Evolutionary conservation across 1,140 invertebrate genomes (phyloP), one percentile per base, ranked within the genome.

Genomic region (Nymphalis io): DNA sequence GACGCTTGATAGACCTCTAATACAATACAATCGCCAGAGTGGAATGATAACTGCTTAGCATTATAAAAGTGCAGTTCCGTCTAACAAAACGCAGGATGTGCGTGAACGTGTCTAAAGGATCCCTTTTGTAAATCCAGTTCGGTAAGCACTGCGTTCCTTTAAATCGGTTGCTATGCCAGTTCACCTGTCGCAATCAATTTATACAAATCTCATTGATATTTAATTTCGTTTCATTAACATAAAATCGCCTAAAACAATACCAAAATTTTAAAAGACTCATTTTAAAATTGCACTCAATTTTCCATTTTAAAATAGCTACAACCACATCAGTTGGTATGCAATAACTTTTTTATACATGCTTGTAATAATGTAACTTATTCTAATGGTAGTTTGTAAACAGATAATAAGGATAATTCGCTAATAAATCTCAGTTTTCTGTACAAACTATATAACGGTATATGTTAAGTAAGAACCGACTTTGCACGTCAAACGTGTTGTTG

Each of bases 41-140:
- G 72, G 75, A 81, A 85, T 84, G 88, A 90, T 90, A 89, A 88
- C 88, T 85, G 79, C 82, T 91, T 89, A 82, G 75, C 88, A 90
- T 91, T 66, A 90, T 79, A 90, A 89, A 86, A 78, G 83, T 81
- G 80, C 78, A 85, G 69, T 79, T 61, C 67, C 60, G 62, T 73
- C 60, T 68, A 55, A 82, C 82, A 89, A 88, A 73, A 58, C 55
- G 72, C 83, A 87, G 86, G 84, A 88, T 85, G 83, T 82, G 68
- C 73, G 74, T 64, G 77, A 74, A 70, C 74, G 75, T 82, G 74
- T 80, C 71, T 82, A 77, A 75, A 83, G 74, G 76, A 79, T 79
- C 70, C 75, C 77, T 82, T 78, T 81, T 76, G 71, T 76, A 39
- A 60, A 74, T 73, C 76, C 72, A 69, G 74, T 75, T 66, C 60